Evolutionary conservation across 2,797 vertebrate species (phyloP).

Genomic region (Muscicapa comitata): DNA sequence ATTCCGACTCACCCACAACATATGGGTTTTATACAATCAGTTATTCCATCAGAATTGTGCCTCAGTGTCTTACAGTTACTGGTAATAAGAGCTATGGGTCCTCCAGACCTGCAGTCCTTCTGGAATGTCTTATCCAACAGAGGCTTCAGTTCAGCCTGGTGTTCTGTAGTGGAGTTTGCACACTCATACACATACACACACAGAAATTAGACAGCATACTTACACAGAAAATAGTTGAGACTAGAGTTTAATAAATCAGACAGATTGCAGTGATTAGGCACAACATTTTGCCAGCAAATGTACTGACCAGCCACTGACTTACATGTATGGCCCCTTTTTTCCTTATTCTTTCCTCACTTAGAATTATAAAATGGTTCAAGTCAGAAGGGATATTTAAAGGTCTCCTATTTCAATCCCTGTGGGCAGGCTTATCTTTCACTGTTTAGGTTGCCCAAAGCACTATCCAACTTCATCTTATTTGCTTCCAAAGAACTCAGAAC

Average conservation of each 20-base stretch:
- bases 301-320: neutral
- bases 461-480: neutral
- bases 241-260: neutral
- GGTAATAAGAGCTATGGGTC: neutral
- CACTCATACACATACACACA: too few species aligned
- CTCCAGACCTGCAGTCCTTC: neutral
- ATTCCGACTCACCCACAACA: neutral
- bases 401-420: neutral
- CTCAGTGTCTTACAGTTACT: neutral
- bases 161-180: neutral
- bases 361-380: neutral
- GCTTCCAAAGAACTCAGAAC: neutral
- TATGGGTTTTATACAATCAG: neutral
- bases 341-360: neutral
- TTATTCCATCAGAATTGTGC: neutral
- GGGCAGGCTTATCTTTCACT: neutral
- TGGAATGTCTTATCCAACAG: neutral
- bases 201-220: neutral
- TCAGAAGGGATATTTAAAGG: neutral
- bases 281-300: neutral
- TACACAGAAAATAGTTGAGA: neutral
- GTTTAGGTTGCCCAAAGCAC: neutral
- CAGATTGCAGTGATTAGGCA: neutral
- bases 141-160: neutral
- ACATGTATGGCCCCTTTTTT: neutral